Evolutionary conservation across 2,888 invertebrate species (phyloP), one percentile per base, ranked within the genome.

Genomic region (Phanerotoma sp.): DNA sequence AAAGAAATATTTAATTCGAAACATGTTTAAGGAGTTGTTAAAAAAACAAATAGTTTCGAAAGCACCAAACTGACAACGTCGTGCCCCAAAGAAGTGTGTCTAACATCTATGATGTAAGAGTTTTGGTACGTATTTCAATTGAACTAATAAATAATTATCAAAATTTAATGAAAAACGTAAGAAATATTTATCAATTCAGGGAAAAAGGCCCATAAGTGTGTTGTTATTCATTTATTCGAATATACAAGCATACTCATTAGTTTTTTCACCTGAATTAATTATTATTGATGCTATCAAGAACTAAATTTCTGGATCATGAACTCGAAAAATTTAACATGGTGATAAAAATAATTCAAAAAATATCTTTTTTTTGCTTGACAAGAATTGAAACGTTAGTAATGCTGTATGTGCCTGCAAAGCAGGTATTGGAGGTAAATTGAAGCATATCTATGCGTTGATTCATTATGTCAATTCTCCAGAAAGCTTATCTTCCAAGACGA

Each of bases 381-480:
- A 13, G 15, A 35, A 35, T 9, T 15, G 35, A 35, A 1, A 35
- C 13, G 35, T 35, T 15, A 35, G 35, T 35, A 35, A 35, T 6
- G 35, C 35, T 35, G 35, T 35, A 15, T 35, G 35, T 15, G 15
- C 50, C n/a, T 62, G 57, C 47, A 60, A 57, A 57, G 61, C 62
- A 18, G 60, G 60, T 25, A 44, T 56, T 11, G 54, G 53, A 7
- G 53, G 55, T 25, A 56, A 54, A 53, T 61, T 58, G 28, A 60
- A 60, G 35, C 62, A 63, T 16, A 47, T 62, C 9, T 55, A 53
- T 54, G 61, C 58, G 15, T 30, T 60, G 18, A 28, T 63, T 25
- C 45, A 59, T 45, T 59, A 41, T 28, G 41, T 62, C 2, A 63
- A 62, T 57, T 60, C 60, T 11, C 38, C 58, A 11, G 56, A 58